Percentiles rank a stretch among this genome's conserved stretches.
Evolutionary conservation across 2,888 invertebrate genomes (phyloP).

Genomic region (Choristoneura rosaceana): DNA sequence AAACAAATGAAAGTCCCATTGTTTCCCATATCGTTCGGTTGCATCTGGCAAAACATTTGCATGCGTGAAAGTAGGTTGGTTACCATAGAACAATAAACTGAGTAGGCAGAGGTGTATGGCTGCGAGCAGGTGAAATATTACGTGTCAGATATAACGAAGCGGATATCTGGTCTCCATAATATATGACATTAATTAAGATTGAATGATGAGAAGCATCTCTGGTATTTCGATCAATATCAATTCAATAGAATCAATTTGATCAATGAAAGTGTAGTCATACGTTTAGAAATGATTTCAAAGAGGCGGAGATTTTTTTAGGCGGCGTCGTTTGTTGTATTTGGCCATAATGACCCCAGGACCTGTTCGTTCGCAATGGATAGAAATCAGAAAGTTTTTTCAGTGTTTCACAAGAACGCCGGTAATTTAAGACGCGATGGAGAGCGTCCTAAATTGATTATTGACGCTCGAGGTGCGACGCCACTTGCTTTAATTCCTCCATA

Average conservation of each 20-base stretch:
- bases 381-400: slow-evolving; percentile 56
- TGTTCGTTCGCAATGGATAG: slow-evolving; percentile 52
- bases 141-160: slow-evolving; percentile 40
- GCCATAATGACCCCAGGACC: slow-evolving; percentile 40
- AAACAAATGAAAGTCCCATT: slow-evolving; percentile 51
- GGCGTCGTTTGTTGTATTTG: slow-evolving; percentile 24
- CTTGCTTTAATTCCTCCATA: slow-evolving; percentile 17
- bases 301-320: slow-evolving; percentile 15
- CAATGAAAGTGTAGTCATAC: slow-evolving; percentile 28
- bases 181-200: slow-evolving; percentile 41
- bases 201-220: slow-evolving; percentile 32
- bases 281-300: slow-evolving; percentile 13
- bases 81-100: slow-evolving; percentile 52
- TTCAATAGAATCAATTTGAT: slow-evolving; percentile 39
- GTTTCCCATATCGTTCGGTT: slow-evolving; percentile 49
- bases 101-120: slow-evolving; percentile 40
- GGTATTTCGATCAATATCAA: slow-evolving; percentile 39
- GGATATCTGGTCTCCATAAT: slow-evolving; percentile 38
- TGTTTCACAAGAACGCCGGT: slow-evolving; percentile 52
- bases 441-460: slow-evolving; percentile 60
- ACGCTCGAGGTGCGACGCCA: slow-evolving; percentile 16
- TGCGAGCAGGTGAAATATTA: slow-evolving; percentile 43
- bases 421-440: slow-evolving; percentile 44
- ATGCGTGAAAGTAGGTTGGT: slow-evolving; percentile 52
- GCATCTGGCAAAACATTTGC: slow-evolving; percentile 48